Percentiles rank a stretch among this genome's conserved stretches.
phyloP scores from a whole-genome alignment of 2,888 invertebrate genomes.

The Tanytarsus gracilentus region DNA sequence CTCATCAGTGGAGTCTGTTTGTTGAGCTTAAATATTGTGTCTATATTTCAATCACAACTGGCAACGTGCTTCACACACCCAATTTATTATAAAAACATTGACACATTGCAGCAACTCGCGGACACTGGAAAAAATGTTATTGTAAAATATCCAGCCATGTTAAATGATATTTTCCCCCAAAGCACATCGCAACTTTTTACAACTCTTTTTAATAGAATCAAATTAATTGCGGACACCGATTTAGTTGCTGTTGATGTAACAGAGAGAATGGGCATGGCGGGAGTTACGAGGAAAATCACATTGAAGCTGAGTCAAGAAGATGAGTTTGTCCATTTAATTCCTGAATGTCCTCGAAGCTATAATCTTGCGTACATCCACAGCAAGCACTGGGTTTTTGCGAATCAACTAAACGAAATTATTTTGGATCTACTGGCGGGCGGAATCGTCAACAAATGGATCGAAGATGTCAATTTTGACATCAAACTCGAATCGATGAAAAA shows the following conservation, averaged over 20 bases:
- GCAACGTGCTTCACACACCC: slow-evolving; percentile 42
- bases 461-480: slow-evolving; percentile 36
- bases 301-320: slow-evolving; percentile 35
- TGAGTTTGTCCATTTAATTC: slow-evolving; percentile 38
- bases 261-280: slow-evolving; percentile 35
- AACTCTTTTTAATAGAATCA: slow-evolving; percentile 37
- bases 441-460: slow-evolving; percentile 39
- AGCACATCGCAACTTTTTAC: slow-evolving; percentile 37
- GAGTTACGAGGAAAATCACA: slow-evolving; percentile 37
- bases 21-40: slow-evolving; percentile 41
- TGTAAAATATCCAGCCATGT: slow-evolving; percentile 41
- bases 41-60: slow-evolving; percentile 42
- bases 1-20: slow-evolving; percentile 40
- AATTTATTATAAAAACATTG: slow-evolving; percentile 40
- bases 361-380: slow-evolving; percentile 39
- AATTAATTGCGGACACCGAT: slow-evolving; percentile 7
- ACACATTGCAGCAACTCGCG: slow-evolving; percentile 40
- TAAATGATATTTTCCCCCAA: slow-evolving; percentile 40
- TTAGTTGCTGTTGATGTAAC: slow-evolving; percentile 33
- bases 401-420: slow-evolving; percentile 36
- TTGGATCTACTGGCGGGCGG: slow-evolving; percentile 38
- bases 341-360: slow-evolving; percentile 42
- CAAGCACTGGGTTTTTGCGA: slow-evolving; percentile 37
- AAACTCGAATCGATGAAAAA: slow-evolving; percentile 34
- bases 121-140: slow-evolving; percentile 37